Base-by-base conservation (phyloP, 2,888 invertebrate genomes). In the Barypeithes pellucidus region DNA sequence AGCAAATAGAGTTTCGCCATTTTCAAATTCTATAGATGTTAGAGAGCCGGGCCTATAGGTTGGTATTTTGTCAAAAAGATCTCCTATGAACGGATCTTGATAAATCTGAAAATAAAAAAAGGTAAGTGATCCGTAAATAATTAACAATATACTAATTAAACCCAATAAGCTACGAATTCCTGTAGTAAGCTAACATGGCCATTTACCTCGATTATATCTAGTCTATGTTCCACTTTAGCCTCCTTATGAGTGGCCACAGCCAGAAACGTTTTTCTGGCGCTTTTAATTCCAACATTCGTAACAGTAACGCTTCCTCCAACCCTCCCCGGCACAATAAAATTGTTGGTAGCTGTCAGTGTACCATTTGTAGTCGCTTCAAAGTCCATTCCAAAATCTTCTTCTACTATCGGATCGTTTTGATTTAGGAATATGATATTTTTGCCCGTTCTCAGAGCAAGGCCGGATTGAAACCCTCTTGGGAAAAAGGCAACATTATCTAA, bases 61-160 rank as follows among this genome's bases (percentile, higher is more conserved):
- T 4, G 84, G 78, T 65, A 91, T 85, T 60, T 87, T 87, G 77
- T 91, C 90, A 75, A 88, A 86, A 16, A 90, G 77, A 57, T 84
- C 85, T 2, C 87, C 88, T 12, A 81, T 82, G 5, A 83, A 77
- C 1, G 85, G 81, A 79, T 89, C 86, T 75, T 86, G 83, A 77
- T 88, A 88, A 63, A 89, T 84, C 85, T 87, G 79, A 22, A 83
- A 84, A 52, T 52, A 39, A 39, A 9, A 59, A 45, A 11, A 22
- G 14, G 65, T 60, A 18, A 16, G 29, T 36, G 24, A 24, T 2
- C 24, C 5, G 24, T n/a, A n/a, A n/a, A n/a, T n/a, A n/a, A n/a
- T n/a, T n/a, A 24, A 24, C 5, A 24, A 24, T 24, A 5, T 24
- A 24, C 24, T 24, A 24, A 24, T n/a, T n/a, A 24, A 24, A 24